phyloP scores from a whole-genome alignment of 2,797 vertebrate genomes.

The Mus minutoides region DNA sequence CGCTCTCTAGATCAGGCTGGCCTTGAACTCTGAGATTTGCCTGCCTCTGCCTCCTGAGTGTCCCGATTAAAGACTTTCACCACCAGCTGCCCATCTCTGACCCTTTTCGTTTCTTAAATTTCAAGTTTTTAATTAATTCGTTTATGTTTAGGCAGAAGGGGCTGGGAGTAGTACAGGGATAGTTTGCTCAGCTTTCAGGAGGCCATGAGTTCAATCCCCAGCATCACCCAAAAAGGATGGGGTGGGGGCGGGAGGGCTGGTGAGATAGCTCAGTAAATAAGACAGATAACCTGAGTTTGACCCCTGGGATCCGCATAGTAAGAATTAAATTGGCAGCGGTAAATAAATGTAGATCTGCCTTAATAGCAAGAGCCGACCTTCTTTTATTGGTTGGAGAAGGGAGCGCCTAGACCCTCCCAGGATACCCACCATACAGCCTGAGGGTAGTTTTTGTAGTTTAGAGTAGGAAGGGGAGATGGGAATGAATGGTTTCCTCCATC shows the following conservation, averaged over 20 bases:
- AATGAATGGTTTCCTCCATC: no score
- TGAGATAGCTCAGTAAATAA: neutral
- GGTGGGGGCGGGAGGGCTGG: no score
- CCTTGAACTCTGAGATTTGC: neutral
- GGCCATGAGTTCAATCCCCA: neutral
- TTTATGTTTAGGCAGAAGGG: neutral
- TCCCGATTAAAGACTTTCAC: neutral
- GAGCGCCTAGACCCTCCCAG: neutral
- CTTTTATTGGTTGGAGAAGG: neutral
- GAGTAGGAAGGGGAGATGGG: neutral
- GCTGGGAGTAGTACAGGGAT: neutral
- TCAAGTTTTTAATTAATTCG: neutral
- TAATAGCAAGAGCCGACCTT: neutral
- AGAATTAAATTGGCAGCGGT: neutral
- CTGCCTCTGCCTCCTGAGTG: no score
- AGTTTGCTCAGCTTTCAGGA: neutral
- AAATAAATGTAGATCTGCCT: neutral
- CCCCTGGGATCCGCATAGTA: neutral
- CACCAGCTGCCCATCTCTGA: accelerated
- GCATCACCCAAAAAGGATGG: neutral
- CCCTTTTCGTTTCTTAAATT: neutral
- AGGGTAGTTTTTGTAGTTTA: neutral
- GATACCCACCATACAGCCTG: neutral
- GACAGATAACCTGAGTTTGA: neutral
- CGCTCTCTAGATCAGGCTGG: neutral